phyloP scores from a whole-genome alignment of 2,888 invertebrate genomes.

The Hydraecia micacea region DNA sequence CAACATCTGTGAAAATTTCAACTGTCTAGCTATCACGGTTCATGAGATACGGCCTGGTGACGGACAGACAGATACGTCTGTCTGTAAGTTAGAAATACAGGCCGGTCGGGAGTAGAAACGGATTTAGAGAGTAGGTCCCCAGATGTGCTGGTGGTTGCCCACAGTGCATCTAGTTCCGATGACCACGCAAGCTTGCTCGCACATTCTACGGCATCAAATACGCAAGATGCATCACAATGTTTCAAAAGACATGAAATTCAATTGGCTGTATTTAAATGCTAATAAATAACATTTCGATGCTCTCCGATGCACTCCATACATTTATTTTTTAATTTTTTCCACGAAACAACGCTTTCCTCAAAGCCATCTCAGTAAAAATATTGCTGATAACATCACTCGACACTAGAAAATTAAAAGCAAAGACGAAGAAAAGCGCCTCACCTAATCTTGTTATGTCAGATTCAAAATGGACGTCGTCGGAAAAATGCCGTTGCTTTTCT shows the following conservation, averaged over 20 bases:
- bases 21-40: too few relatives aligned
- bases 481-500: constrained; percentile 29
- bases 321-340: not conserved
- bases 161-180: not conserved
- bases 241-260: too few relatives aligned
- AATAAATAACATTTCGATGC: not conserved
- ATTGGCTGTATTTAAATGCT: not conserved
- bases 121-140: too few relatives aligned
- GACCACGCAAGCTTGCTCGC: not conserved
- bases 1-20: too few relatives aligned
- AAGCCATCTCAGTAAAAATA: not conserved
- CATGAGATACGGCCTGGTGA: too few relatives aligned
- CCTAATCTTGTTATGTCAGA: constrained; percentile 58
- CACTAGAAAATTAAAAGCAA: constrained; percentile 36
- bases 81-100: too few relatives aligned
- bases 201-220: not conserved
- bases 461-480: constrained; percentile 42
- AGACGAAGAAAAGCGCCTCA: constrained; percentile 33
- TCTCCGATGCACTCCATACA: not conserved
- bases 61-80: too few relatives aligned
- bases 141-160: not conserved
- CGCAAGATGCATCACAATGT: too few relatives aligned
- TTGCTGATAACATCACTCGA: constrained; percentile 8
- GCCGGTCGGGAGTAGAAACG: too few relatives aligned
- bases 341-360: not conserved